phyloP scores from a whole-genome alignment of 2,113 vertebrate genomes.

The Percopsis transmontana region DNA sequence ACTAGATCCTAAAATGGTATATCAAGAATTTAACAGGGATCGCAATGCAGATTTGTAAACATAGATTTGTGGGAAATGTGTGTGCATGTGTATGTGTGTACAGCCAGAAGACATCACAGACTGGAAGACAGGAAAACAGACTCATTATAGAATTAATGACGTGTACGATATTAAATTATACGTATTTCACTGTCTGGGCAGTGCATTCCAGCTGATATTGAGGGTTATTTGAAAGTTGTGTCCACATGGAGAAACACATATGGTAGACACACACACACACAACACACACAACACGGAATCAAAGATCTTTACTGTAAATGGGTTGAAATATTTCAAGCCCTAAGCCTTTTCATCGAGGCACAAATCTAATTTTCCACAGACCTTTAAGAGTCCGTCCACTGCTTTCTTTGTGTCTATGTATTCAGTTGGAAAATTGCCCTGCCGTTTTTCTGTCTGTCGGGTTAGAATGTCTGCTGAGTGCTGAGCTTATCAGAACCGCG shows the following conservation, averaged over 20 bases:
- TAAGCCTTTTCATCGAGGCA: conserved; percentile 33
- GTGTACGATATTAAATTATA: no score
- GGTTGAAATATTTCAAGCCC: conserved; percentile 30
- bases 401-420: conserved; percentile 51
- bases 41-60: no score
- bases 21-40: no score
- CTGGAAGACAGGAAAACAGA: conserved; percentile 30
- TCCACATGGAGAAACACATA: conserved; percentile 24
- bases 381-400: conserved; percentile 35
- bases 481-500: conserved; percentile 62
- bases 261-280: background rate
- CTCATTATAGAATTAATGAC: conserved; percentile 63
- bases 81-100: background rate
- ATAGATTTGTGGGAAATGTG: background rate
- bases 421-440: conserved; percentile 61
- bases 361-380: conserved; percentile 50
- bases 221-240: conserved; percentile 25
- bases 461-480: conserved; percentile 57
- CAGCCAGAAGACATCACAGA: conserved; percentile 42
- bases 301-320: conserved; percentile 29
- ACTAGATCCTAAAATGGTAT: no score
- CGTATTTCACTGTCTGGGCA: conserved; percentile 45
- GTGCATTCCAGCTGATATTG: conserved; percentile 37
- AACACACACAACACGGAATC: conserved; percentile 5
- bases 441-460: conserved; percentile 49